phyloP scores from a whole-genome alignment of 64 coral and sea anemone species.

The Montipora foliosa region DNA sequence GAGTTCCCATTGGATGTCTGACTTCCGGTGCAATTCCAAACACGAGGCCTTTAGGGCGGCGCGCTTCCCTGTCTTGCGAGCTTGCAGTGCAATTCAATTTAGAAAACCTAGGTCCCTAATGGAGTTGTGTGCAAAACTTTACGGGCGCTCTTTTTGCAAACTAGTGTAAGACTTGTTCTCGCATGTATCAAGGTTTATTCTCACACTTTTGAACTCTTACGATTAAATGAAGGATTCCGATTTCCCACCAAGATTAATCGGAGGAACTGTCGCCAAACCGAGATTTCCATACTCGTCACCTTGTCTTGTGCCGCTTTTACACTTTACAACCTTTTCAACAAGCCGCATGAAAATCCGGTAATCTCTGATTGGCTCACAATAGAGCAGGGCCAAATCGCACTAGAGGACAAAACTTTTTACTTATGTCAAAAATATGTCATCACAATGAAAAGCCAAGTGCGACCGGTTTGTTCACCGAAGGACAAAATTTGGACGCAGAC shows the following conservation, averaged over 20 bases:
- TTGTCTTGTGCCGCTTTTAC: neutral
- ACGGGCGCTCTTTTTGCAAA: neutral
- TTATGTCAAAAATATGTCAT: neutral
- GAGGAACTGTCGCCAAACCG: neutral
- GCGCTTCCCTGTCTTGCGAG: neutral
- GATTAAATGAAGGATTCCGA: neutral
- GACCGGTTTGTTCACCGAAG: constrained; percentile 39
- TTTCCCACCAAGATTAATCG: neutral
- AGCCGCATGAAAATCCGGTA: neutral
- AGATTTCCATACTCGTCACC: neutral
- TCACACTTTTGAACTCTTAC: neutral
- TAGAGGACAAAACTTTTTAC: too few relatives aligned
- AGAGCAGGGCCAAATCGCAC: neutral
- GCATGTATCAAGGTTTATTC: neutral
- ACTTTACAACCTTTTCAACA: neutral
- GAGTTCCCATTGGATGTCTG: neutral
- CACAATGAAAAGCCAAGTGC: constrained; percentile 58
- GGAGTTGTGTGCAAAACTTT: neutral
- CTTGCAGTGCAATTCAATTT: neutral
- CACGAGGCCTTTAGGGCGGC: neutral
- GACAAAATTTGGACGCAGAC: neutral
- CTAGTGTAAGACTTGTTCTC: neutral
- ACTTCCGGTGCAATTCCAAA: neutral
- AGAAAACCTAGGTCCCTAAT: neutral
- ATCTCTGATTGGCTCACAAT: neutral